A percentile compares a stretch with the other conserved stretches of the same genome.
Conservation (phyloP, 2,113 vertebrate species). For the Lycaon pictus region DNA sequence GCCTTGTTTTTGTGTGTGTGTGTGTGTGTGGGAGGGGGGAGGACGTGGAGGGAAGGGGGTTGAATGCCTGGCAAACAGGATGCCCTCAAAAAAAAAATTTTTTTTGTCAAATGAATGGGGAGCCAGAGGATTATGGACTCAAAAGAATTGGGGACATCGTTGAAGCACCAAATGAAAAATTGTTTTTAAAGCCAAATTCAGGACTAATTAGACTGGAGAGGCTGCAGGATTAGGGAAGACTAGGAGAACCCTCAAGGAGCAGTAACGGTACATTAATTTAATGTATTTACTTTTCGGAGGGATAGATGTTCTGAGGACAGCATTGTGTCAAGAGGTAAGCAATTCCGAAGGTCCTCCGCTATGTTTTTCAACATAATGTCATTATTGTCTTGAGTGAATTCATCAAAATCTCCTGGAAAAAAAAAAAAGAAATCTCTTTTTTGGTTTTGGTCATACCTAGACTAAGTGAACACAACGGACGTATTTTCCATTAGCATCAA, state of each 20-base stretch:
- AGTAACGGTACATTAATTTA: slow-evolving; percentile 51
- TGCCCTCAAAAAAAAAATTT: not conserved
- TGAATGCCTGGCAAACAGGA: not conserved
- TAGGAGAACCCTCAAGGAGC: slow-evolving; percentile 49
- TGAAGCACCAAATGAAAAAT: slow-evolving; percentile 3
- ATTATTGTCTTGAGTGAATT: slow-evolving; percentile 90
- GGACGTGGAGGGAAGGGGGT: not conserved
- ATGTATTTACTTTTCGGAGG: slow-evolving; percentile 87
- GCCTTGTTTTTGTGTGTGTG: not conserved
- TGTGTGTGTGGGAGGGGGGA: too few relatives aligned
- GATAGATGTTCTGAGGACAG: slow-evolving; percentile 89
- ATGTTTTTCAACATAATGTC: slow-evolving; percentile 91
- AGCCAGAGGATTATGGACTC: not conserved
- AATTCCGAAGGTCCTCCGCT: slow-evolving; percentile 91
- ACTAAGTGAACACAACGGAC: slow-evolving; percentile 5
- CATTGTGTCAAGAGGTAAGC: slow-evolving; percentile 91
- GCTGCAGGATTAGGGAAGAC: not conserved
- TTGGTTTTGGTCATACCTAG: not conserved
- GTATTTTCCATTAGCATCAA: slow-evolving; percentile 74
- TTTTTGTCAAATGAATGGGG: not conserved
- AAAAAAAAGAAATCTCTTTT: slow-evolving; percentile 54
- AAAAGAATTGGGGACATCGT: not conserved
- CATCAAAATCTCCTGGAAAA: slow-evolving; percentile 92
- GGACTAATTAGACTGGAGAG: not conserved
- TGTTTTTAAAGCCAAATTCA: slow-evolving; percentile 44